phyloP scores from a whole-genome alignment of 1,140 invertebrate species.

The Drosophila equinoxialis region DNA sequence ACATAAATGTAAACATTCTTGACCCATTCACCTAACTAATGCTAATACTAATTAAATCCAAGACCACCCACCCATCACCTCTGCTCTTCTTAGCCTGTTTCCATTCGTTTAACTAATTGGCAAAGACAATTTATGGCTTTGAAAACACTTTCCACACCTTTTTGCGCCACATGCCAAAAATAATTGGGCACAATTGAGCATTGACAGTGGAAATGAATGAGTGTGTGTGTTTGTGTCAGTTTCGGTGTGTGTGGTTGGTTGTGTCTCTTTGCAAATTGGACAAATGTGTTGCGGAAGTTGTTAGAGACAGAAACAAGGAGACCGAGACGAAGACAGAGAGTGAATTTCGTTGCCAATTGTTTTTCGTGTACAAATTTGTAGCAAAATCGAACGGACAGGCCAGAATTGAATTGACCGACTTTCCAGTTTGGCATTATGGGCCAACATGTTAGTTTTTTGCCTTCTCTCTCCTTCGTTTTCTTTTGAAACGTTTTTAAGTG shows the following conservation, averaged over 20 bases:
- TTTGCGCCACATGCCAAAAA: constrained; percentile 56
- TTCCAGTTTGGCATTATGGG: background rate
- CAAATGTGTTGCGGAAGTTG: constrained; percentile 78
- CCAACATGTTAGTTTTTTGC: background rate
- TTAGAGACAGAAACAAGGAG: constrained; percentile 42
- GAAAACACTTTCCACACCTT: constrained; percentile 75
- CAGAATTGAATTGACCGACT: constrained; percentile 3
- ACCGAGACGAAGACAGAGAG: constrained; percentile 5
- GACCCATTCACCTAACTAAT: constrained; percentile 25
- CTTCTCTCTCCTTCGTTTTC: no score
- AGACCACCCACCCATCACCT: constrained; percentile 13
- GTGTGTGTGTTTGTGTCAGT: constrained; percentile 25
- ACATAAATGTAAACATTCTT: background rate
- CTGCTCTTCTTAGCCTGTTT: background rate
- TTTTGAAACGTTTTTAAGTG: background rate
- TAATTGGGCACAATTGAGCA: constrained; percentile 77
- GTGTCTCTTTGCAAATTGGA: constrained; percentile 67
- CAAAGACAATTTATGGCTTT: constrained; percentile 64
- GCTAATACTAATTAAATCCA: constrained; percentile 52
- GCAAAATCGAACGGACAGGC: constrained; percentile 8
- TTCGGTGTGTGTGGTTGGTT: constrained; percentile 20
- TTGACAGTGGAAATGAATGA: constrained; percentile 19
- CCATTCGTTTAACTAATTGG: constrained; percentile 52
- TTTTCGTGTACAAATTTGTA: constrained; percentile 17
- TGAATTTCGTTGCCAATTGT: constrained; percentile 12